Conservation (phyloP, 2,888 invertebrate genomes). For the Aplocera efformata region DNA sequence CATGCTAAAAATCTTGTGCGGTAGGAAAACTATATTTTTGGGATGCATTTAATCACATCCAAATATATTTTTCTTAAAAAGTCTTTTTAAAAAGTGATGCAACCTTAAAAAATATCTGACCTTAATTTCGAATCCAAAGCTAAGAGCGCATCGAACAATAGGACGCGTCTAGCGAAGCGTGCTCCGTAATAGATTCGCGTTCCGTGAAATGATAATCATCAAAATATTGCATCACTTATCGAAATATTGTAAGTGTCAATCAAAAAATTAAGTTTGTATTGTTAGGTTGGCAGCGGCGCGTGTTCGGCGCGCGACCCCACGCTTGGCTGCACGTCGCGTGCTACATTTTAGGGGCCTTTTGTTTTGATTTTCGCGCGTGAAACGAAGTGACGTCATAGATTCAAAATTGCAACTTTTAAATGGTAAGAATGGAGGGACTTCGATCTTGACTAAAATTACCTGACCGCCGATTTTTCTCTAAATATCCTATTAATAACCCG, state of each 20-base stretch:
- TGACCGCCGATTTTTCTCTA: no score
- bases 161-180: slow-evolving; percentile 52
- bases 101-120: no score
- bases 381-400: slow-evolving; percentile 48
- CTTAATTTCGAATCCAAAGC: slow-evolving; percentile 36
- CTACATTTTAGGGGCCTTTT: slow-evolving; percentile 59
- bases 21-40: no score
- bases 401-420: slow-evolving; percentile 26
- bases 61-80: no score
- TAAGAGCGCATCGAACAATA: slow-evolving; percentile 40
- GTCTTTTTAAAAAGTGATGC: no score
- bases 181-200: slow-evolving; percentile 53
- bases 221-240: slow-evolving; percentile 81
- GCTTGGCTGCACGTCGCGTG: slow-evolving; percentile 53
- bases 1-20: no score
- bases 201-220: slow-evolving; percentile 71
- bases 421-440: no score
- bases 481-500: no score
- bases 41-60: no score
- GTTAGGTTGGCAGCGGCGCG: slow-evolving; percentile 62
- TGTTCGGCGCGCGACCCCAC: slow-evolving; percentile 44
- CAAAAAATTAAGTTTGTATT: slow-evolving; percentile 78
- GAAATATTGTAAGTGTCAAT: slow-evolving; percentile 82
- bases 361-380: slow-evolving; percentile 69
- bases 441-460: no score